These are phyloP conservation scores for Chaetura pelagica DNA, from an alignment of 2,113 vertebrate genomes.

Conservation along the genomic window DNA sequence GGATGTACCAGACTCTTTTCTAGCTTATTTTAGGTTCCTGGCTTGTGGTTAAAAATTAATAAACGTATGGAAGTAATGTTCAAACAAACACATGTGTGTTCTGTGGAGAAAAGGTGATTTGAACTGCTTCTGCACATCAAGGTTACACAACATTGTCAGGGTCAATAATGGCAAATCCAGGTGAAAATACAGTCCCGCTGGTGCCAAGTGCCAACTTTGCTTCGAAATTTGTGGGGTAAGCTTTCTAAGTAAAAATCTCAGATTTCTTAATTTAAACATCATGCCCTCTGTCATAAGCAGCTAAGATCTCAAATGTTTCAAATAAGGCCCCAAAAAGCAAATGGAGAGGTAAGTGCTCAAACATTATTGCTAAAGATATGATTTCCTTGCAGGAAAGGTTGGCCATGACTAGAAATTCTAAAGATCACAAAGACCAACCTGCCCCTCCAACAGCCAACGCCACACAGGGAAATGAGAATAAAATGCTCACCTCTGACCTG, in stretches of 20 bases:
- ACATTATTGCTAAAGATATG: background rate
- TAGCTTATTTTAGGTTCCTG: background rate
- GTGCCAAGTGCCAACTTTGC: background rate
- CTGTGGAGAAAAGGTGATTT: background rate
- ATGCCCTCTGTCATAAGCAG: background rate
- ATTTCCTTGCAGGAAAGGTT: background rate
- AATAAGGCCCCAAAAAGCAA: background rate
- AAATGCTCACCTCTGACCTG: background rate
- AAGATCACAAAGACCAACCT: background rate
- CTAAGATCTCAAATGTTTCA: background rate
- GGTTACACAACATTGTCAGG: background rate
- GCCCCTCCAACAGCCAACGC: background rate
- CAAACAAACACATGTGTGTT: fast-evolving
- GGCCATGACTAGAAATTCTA: background rate
- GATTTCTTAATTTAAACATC: background rate
- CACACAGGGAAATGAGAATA: background rate
- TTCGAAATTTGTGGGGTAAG: background rate
- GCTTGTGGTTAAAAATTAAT: background rate
- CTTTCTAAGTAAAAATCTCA: background rate
- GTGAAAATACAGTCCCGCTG: background rate
- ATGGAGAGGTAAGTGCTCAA: background rate
- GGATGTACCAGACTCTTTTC: background rate
- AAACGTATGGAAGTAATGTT: background rate
- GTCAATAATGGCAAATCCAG: background rate
- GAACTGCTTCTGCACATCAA: background rate